A percentile compares a stretch with the other conserved stretches of the same genome.
Evolutionary conservation across 1,140 invertebrate genomes (phyloP).

Genomic region (Ceratoteleas bidentatus): DNA sequence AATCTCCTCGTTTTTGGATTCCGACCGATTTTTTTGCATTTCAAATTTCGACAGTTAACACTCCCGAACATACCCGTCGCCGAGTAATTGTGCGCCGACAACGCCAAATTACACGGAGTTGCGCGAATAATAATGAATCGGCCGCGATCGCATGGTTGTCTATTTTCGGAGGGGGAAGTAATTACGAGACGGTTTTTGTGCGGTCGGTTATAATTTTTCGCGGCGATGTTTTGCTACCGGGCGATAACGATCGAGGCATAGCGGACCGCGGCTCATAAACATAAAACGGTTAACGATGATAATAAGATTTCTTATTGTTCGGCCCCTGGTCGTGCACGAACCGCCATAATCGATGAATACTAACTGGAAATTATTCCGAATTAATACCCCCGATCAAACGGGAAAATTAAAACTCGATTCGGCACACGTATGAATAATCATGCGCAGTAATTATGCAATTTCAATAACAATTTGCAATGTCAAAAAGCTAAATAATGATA

Average conservation of each 20-base stretch:
- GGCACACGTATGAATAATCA: conserved; percentile 16
- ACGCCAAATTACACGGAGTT: conserved; percentile 2
- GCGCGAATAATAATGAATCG: background rate
- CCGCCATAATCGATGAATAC: conserved; percentile 11
- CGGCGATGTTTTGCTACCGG: background rate
- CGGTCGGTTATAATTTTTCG: too few species aligned
- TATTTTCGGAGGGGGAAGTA: too few species aligned
- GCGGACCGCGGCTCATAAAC: background rate
- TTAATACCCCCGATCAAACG: conserved; percentile 6
- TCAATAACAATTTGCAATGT: conserved; percentile 17
- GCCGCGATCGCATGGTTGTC: too few species aligned
- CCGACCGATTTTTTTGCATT: conserved; percentile 32
- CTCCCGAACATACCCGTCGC: background rate
- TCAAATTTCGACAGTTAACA: conserved; percentile 42
- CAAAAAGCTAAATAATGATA: conserved; percentile 6
- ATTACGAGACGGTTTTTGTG: too few species aligned
- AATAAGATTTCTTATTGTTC: conserved; percentile 4
- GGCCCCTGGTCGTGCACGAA: background rate
- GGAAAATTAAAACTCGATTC: conserved; percentile 14
- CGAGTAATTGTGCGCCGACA: conserved; percentile 3
- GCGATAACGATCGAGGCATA: background rate
- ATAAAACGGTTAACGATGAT: background rate
- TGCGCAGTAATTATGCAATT: conserved; percentile 20
- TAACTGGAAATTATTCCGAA: conserved; percentile 15
- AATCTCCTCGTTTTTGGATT: conserved; percentile 39